Base-by-base conservation (phyloP, 2,797 vertebrate genomes). In the Sebastes vulpes region DNA sequence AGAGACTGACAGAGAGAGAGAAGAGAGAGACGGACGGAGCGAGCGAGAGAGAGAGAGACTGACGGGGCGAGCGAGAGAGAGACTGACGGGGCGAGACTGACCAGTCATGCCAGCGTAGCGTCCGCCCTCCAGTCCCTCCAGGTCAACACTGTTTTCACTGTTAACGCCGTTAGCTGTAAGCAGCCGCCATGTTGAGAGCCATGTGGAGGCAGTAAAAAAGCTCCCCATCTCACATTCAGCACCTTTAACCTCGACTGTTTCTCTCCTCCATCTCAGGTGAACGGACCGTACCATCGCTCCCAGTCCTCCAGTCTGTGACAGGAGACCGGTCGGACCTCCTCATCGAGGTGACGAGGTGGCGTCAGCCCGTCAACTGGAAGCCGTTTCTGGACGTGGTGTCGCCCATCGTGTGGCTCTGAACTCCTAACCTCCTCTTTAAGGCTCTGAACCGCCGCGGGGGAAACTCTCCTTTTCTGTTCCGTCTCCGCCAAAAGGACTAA, bases 281-380 rank as follows among this genome's bases (percentile, higher is more conserved):
- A 98, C 2, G 96, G 97, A 87, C 96, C 97, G 46, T 95, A 96
- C 88, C 96, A 89, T 68, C 88, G 93, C 1, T 93, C 96, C 21
- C 96, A 96, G 50, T 94, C 97, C n/a, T 97, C 97, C 63, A 92
- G 97, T 77, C 96, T 98, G 92, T 98, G 96, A 98, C 83, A 11
- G 84, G 48, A 78, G 18, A 69, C 46, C 70, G 9, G 8, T 63
- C 18, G 9, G 46, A 68, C 60, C 25, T 42, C 54, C 65, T 6
- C 53, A 12, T 21, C 3, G 6, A 46, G 48, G 42, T 42, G 60
- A 14, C 46, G 61, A 46, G 48, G 42, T 42, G 60, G 18, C 46
- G 61, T 25, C 61, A 29, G 38, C 61, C 31, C n/a, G 50, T 53
- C 42, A 20, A 16, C 9, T 18, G 58, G 63, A 32, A 54, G 56